Base-by-base conservation (phyloP, 2,888 invertebrate genomes). In the Caenorhabditis uteleia region DNA sequence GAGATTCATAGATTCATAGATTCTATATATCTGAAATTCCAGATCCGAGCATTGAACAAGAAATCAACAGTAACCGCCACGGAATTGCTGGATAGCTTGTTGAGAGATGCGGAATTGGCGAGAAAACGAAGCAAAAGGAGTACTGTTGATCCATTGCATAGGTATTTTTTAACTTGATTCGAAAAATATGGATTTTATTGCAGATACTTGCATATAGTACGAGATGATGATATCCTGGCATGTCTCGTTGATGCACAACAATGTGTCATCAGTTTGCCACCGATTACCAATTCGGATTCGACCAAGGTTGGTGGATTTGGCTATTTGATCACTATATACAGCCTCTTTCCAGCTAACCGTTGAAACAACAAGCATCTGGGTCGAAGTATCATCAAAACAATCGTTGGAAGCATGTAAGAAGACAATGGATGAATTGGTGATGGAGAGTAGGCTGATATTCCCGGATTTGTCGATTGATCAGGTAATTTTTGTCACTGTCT, bases 121-220 rank as follows among this genome's bases (percentile, higher is more conserved):
- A 85, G 91, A 51, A 91, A 90, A 82, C 90, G 91, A 79, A 91
- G 91, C 84, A 92, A 92, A 83, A 87, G 91, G 44, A 91, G 89
- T 82, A 89, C 89, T 1, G 89, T 90, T 82, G 90, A 91, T 2
- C 91, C 92, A 3, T 89, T 92, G 68, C 90, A 92, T 82, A 91
- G 90, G 88, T 87, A 77, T 14, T 10, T 42, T 26, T 29, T 7
- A 29, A 7, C 6, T 16, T 26, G 26, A 18, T 10, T 20, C 21
- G 25, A 34, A 5, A 20, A 27, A 51, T 25, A 16, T 48, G 12
- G 1, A 38, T 82, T 65, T 20, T 33, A 65, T 57, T 77, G 3
- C 74, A 87, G 87, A 71, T 92, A 90, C 84, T 84, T 92, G 61
- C 89, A 91, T 80, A 84, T 92, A 21, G 84, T 92, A 64, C 90